Conservation (phyloP, 2,888 invertebrate genomes). For the Drosophila robusta region DNA sequence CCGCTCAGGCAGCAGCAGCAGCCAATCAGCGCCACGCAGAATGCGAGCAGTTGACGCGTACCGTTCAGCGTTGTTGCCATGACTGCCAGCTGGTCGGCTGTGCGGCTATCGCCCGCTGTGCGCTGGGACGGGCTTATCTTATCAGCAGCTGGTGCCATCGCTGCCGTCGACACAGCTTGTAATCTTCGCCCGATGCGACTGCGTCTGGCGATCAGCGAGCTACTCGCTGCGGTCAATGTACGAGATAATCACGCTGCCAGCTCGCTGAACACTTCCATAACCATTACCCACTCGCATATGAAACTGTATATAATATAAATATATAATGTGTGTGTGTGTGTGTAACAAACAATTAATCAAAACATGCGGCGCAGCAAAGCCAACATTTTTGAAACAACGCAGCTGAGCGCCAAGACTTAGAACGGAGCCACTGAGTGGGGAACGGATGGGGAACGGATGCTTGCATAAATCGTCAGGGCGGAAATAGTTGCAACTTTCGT, state of each 20-base stretch:
- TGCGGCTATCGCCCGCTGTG: conserved; percentile 5
- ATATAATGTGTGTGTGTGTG: neutral
- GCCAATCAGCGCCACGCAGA: conserved; percentile 9
- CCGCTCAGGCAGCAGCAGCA: conserved; percentile 19
- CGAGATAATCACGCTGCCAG: conserved; percentile 32
- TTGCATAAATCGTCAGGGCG: conserved; percentile 31
- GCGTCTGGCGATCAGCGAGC: conserved; percentile 26
- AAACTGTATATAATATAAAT: neutral
- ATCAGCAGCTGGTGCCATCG: conserved; percentile 16
- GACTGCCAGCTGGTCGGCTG: conserved; percentile 36
- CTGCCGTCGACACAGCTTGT: conserved; percentile 8
- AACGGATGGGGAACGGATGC: neutral
- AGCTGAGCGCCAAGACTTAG: conserved; percentile 2
- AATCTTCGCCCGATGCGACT: conserved; percentile 9
- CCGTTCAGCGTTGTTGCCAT: conserved; percentile 45
- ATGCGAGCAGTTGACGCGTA: conserved; percentile 29
- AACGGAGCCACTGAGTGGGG: neutral
- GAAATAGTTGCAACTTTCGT: conserved; percentile 20
- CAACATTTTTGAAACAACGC: conserved; percentile 12
- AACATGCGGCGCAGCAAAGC: conserved; percentile 3
- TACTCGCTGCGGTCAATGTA: conserved; percentile 41
- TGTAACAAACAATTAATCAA: conserved; percentile 40
- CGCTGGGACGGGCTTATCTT: conserved; percentile 32
- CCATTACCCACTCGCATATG: neutral
- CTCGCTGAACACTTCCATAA: conserved; percentile 4